Evolutionary conservation across 2,797 vertebrate species (phyloP), one percentile per base, ranked within the genome.

Genomic region (Gymnothorax reevesii): DNA sequence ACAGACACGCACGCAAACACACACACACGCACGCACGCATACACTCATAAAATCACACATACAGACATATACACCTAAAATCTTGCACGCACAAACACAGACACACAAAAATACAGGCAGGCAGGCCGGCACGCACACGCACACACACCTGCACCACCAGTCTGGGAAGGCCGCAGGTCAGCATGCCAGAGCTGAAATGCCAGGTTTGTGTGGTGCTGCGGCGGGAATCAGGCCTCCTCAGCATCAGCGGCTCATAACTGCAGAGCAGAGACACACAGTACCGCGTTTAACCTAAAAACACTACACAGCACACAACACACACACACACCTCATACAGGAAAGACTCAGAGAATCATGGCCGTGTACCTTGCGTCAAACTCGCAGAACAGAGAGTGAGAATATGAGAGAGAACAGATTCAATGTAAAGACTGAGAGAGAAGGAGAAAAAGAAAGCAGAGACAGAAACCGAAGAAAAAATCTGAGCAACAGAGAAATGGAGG

Each of bases 141-240:
- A 55, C 52, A 73, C 89, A 69, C 62, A 99, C 99, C 96, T 99
- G 98, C 2, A 99, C 98, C 0, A 99, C 98, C 3, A 99, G 95
- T 0, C 97, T 96, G 1, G 97, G 97, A n/a, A 99, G 95, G 0
- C 97, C 98, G 69, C 98, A 99, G 75, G 97, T 97, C 82, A 99
- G 90, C 88, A 97, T 98, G 71, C 97, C 97, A 2, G 97, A 96
- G 75, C 94, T 95, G 88, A 99, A 99, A 89, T 97, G 96, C 99
- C 99, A 99, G 0, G 97, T 99, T 95, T 99, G 99, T 1, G 98
- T 99, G 0, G 97, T 98, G 88, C 97, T 98, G 88, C 99, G 97
- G 25, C 98, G 96, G 0, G 94, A 94, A 82, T 99, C 99, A 0
- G 98, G 98, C 87, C 96, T 97, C 1, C 97, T 94, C 85, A 99